Base-by-base conservation (phyloP, 2,113 vertebrate species). In the Gavialis gangeticus region DNA sequence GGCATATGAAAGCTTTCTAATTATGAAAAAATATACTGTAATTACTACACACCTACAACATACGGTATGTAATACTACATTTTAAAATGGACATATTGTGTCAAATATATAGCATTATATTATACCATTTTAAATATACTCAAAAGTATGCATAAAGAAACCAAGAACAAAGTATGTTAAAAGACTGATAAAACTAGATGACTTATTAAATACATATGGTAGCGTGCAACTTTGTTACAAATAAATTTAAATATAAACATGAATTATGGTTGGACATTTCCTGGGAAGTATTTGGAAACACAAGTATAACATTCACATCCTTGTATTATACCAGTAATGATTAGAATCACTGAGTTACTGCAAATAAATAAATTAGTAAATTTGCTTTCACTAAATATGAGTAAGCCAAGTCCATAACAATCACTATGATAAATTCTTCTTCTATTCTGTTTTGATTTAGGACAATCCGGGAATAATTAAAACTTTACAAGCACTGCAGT, bases 1-100 rank as follows among this genome's bases (percentile, higher is more conserved):
- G 82, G 37, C 27, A 58, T 79, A 83, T 59, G 25, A 79, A 46
- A 71, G 58, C 90, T 34, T 78, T 77, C 79, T 85, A 88, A 85
- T 63, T 19, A 89, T n/a, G 22, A 19, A 79, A 55, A 30, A 76
- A 22, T 37, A 84, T 15, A n/a, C 4, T 82, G 16, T 16, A 82
- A 16, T 82, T 73, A 94, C 37, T 87, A 82, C 82, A 77, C 6
- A 88, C 56, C 17, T 84, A 54, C 93, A 67, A 91, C 75, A 89
- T 4, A 90, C 81, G 82, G 79, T 92, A 34, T 34, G 62, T 27
- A 69, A 64, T 30, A 37, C 67, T 78, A 57, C 3, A 63, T 81
- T 58, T 93, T 46, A 46, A 46, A 46, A 89, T 6, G n/a, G 84
- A 67, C 58, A 80, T 12, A 30, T 75, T 55, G 56, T 12, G 14